phyloP scores from a whole-genome alignment of 2,113 vertebrate genomes.

The Trichomycterus rosablanca region DNA sequence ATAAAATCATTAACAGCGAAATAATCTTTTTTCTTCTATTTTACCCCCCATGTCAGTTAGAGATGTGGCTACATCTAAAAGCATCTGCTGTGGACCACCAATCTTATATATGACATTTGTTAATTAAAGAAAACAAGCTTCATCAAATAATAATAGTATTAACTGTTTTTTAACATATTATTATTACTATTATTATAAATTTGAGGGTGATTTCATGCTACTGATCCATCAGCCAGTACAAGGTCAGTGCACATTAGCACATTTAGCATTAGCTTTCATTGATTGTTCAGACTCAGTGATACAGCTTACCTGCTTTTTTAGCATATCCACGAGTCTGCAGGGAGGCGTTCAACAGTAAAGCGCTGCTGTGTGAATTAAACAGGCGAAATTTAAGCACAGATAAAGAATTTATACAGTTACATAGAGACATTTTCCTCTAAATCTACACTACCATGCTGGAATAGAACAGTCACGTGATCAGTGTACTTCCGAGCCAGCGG shows the following conservation, averaged over 20 bases:
- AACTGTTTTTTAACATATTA: no score
- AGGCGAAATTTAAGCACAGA: background rate
- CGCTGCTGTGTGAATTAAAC: constrained; percentile 7
- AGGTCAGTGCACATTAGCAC: background rate
- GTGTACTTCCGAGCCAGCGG: background rate
- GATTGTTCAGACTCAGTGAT: background rate
- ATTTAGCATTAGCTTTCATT: background rate
- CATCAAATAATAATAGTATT: no score
- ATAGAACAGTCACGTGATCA: background rate
- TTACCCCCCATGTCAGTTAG: no score
- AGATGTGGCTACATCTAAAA: no score
- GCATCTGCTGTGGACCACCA: no score
- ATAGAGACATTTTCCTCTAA: constrained; percentile 19
- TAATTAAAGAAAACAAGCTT: no score
- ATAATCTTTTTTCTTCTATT: no score
- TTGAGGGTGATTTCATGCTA: no score
- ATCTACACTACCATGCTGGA: constrained; percentile 15
- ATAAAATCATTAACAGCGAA: no score
- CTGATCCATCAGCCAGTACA: no score
- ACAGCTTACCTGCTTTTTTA: constrained; percentile 66
- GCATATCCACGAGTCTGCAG: constrained; percentile 59
- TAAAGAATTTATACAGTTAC: constrained; percentile 6
- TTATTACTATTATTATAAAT: no score
- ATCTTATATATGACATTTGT: no score
- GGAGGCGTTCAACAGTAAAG: background rate